These are phyloP conservation scores for Cataglyphis livida DNA, from an alignment of 2,888 invertebrate genomes.

Conservation along the genomic window DNA sequence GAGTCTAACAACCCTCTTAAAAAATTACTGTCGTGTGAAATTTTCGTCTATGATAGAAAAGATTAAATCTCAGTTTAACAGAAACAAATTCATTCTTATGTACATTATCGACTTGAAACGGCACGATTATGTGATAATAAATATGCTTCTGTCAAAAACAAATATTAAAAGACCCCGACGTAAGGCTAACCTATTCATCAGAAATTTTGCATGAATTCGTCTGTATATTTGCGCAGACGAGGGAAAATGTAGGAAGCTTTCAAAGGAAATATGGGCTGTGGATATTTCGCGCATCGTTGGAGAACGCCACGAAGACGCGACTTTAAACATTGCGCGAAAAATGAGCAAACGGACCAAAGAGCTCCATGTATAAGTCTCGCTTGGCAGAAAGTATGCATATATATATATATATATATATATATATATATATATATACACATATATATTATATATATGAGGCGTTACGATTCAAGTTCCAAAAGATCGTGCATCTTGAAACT, in stretches of 20 bases:
- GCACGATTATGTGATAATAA: background rate
- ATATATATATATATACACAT: too few species aligned
- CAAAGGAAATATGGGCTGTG: background rate
- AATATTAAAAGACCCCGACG: background rate
- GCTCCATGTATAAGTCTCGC: background rate
- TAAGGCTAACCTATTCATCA: background rate
- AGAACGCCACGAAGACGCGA: slow-evolving; percentile 14
- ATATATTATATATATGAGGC: background rate
- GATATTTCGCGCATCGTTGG: slow-evolving; percentile 11
- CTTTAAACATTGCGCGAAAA: slow-evolving; percentile 27
- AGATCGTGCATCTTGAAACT: background rate
- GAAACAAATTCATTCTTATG: slow-evolving; percentile 6
- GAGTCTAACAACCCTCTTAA: background rate
- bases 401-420: too few species aligned
- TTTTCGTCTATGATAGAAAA: background rate
- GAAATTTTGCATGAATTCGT: background rate
- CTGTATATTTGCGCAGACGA: background rate
- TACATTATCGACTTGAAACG: background rate
- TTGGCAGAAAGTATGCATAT: background rate
- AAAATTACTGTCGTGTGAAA: background rate
- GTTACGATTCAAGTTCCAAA: background rate
- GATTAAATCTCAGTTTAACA: background rate
- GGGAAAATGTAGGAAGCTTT: background rate
- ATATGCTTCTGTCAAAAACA: slow-evolving; percentile 1
- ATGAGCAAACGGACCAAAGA: slow-evolving; percentile 26